Evolutionary conservation across 2,797 vertebrate genomes (phyloP).

Genomic region (Sebastes baramenuke): DNA sequence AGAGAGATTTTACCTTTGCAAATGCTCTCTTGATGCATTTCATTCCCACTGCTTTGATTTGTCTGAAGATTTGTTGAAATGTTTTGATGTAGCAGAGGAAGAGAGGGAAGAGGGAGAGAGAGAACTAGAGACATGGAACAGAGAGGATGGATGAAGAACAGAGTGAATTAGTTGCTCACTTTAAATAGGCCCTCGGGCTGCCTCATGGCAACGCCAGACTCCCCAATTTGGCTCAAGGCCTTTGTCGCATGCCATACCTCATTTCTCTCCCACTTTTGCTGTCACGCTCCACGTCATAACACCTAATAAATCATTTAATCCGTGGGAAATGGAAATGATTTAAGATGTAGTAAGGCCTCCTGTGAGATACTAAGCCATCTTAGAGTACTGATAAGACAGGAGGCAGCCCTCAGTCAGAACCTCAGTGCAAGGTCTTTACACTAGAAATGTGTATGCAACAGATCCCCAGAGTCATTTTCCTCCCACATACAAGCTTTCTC

Average conservation of each 20-base stretch:
- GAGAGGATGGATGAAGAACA: slow-evolving; percentile 28
- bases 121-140: background rate
- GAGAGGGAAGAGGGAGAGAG: background rate
- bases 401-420: background rate
- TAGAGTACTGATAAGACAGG: background rate
- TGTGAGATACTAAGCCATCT: background rate
- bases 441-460: background rate
- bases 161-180: slow-evolving; percentile 30
- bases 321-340: background rate
- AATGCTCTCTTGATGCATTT: background rate
- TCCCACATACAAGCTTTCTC: background rate
- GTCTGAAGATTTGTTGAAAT: background rate
- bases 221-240: slow-evolving; percentile 40
- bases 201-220: slow-evolving; percentile 15
- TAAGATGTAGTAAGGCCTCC: background rate
- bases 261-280: slow-evolving; percentile 4
- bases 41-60: slow-evolving; percentile 10
- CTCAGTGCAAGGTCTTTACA: background rate
- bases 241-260: slow-evolving; percentile 32
- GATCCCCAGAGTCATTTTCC: background rate
- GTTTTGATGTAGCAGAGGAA: background rate
- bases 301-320: slow-evolving; percentile 28
- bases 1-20: background rate
- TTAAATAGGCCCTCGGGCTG: slow-evolving; percentile 35
- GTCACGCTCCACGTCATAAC: background rate